These are phyloP conservation scores for Halocynthia roretzi DNA, from an alignment of 23 tunicate species.

Conservation along the genomic window DNA sequence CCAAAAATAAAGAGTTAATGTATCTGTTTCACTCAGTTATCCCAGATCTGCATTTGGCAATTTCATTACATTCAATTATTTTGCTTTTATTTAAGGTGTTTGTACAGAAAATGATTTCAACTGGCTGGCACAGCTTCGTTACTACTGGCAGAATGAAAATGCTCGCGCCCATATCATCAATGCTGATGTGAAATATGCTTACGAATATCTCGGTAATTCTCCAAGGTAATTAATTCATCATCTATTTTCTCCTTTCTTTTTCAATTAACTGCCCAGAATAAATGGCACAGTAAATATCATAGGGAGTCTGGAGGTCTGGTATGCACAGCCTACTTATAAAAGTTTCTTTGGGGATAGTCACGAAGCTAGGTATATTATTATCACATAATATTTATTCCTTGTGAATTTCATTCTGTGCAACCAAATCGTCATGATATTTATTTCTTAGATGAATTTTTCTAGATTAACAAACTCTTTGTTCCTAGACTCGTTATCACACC, in stretches of 20 bases:
- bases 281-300: not conserved
- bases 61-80: not conserved
- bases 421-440: too few relatives aligned
- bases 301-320: not conserved
- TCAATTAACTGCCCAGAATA: not conserved
- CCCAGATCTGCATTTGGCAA: not conserved
- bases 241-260: not conserved
- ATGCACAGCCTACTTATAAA: too few relatives aligned
- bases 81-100: constrained; percentile 37
- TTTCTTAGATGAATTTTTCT: too few relatives aligned
- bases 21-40: not conserved
- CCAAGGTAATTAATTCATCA: constrained; percentile 49
- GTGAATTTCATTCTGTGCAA: too few relatives aligned
- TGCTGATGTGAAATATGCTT: constrained; percentile 98
- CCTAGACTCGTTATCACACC: constrained; percentile 94
- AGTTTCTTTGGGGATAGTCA: too few relatives aligned
- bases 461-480: not conserved
- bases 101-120: constrained; percentile 89
- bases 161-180: constrained; percentile 97
- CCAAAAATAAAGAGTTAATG: not conserved
- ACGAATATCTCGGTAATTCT: constrained; percentile 97
- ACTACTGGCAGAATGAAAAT: constrained; percentile 98
- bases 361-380: too few relatives aligned
- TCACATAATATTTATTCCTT: too few relatives aligned
- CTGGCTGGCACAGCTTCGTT: constrained; percentile 96